Evolutionary conservation across 2,797 vertebrate species (phyloP).

Genomic region (Denticeps clupeoides): DNA sequence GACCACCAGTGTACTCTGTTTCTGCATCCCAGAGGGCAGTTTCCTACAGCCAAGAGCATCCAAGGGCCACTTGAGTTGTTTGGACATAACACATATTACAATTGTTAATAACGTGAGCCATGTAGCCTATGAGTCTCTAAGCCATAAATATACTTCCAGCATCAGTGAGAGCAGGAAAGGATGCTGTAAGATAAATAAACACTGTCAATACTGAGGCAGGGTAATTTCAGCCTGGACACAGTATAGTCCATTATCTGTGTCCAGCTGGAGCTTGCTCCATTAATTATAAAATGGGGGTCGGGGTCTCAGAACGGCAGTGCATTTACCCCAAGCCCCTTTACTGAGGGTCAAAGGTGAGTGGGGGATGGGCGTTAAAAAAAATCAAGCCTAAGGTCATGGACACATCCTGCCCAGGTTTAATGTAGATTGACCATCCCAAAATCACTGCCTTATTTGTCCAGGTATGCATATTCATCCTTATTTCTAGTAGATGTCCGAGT

Average conservation of each 20-base stretch:
- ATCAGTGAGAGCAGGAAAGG: background rate
- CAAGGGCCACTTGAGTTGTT: no score
- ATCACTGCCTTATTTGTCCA: slow-evolving; percentile 5
- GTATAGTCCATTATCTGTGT: slow-evolving; percentile 17
- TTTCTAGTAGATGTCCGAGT: slow-evolving; percentile 5
- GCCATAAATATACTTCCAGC: background rate
- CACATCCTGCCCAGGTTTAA: slow-evolving; percentile 25
- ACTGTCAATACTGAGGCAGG: background rate
- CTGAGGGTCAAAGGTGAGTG: slow-evolving; percentile 13
- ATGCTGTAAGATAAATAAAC: background rate
- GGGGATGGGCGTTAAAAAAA: slow-evolving; percentile 12
- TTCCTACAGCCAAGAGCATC: no score
- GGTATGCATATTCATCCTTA: slow-evolving; percentile 3
- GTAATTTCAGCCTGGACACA: slow-evolving; percentile 8
- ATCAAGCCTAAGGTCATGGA: slow-evolving; percentile 24
- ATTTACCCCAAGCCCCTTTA: background rate
- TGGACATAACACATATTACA: no score
- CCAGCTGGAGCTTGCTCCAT: slow-evolving; percentile 21
- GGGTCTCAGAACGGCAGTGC: background rate
- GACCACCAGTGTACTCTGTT: no score
- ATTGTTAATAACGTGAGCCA: no score
- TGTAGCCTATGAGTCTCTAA: no score
- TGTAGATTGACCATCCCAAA: slow-evolving; percentile 26
- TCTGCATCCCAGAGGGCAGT: no score
- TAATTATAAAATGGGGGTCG: slow-evolving; percentile 18